Evolutionary conservation across 1,140 invertebrate species (phyloP), one percentile per base, ranked within the genome.

Genomic region (Hetaerina americana): DNA sequence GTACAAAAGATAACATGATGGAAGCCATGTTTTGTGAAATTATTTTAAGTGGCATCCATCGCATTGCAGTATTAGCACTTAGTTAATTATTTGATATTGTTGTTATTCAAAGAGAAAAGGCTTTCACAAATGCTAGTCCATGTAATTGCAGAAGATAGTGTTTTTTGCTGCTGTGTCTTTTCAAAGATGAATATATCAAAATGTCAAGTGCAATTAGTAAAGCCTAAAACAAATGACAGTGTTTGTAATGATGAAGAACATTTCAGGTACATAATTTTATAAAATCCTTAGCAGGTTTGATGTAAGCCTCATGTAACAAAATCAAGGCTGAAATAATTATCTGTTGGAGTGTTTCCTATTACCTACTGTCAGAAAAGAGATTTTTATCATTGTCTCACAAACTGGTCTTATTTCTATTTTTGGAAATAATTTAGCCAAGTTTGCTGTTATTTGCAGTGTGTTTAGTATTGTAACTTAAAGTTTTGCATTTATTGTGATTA

Each of bases 341-440:
- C 2, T 57, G 40, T 57, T 57, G 40, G 40, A n/a, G 40, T 57
- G 22, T 57, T 57, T 10, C 40, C 15, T 12, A 57, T n/a, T 57
- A 57, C 40, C 15, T 12, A 18, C 10, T 57, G 40, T 57, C 40
- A 57, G n/a, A 57, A 5, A 57, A 57, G 40, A 57, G 40, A 57
- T 18, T 57, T n/a, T 5, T n/a, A 57, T 57, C 26, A 25, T 8
- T 10, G 26, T 69, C 26, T 69, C 18, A 28, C 68, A 69, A 69
- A 28, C 68, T 69, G 68, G 68, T n/a, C 26, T 27, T 69, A 69
- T 69, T 69, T 69, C 68, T 28, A n/a, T 28, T 27, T 27, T 69
- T 69, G 26, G 68, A 69, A 69, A 69, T 69, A 69, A 26, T 69
- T 69, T 27, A 27, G 68, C 68, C 68, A 69, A 18, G 68, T 69